Percentiles rank a stretch among this genome's conserved stretches.
phyloP scores from a whole-genome alignment of 2,888 invertebrate genomes.

The Brenthis ino region DNA sequence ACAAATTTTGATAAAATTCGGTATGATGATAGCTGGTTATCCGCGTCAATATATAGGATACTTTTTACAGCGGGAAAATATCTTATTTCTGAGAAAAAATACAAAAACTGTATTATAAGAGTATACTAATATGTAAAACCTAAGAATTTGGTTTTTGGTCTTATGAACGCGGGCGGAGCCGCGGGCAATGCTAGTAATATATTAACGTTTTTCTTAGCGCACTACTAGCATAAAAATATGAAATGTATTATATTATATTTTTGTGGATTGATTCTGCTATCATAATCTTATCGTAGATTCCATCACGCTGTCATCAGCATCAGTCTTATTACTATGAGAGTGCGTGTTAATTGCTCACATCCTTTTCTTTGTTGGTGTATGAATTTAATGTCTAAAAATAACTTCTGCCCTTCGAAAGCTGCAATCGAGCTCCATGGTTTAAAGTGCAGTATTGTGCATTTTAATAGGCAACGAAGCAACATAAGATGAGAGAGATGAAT shows the following conservation, averaged over 20 bases:
- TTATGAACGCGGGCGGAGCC: too few species aligned
- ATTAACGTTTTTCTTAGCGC: too few species aligned
- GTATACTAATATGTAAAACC: too few species aligned
- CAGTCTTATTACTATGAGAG: constrained; percentile 54
- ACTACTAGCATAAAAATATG: neutral
- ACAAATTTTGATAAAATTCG: too few species aligned
- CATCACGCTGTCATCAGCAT: constrained; percentile 36
- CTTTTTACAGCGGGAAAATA: too few species aligned
- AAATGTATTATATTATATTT: neutral
- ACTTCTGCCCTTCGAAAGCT: constrained; percentile 65
- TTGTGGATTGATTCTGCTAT: neutral
- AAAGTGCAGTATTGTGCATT: constrained; percentile 81
- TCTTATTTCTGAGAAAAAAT: too few species aligned
- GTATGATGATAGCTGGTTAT: too few species aligned
- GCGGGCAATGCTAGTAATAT: too few species aligned
- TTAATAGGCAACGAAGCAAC: constrained; percentile 75
- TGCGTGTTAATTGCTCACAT: constrained; percentile 77
- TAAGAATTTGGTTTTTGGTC: too few species aligned
- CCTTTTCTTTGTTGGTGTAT: constrained; percentile 78
- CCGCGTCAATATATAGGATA: too few species aligned
- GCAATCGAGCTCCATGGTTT: constrained; percentile 63
- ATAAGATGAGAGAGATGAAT: constrained; percentile 81
- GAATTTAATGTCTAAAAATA: constrained; percentile 79
- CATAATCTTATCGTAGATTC: constrained; percentile 32
- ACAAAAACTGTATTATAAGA: too few species aligned